Percentiles rank a stretch among this genome's conserved stretches.
These are phyloP conservation scores for Zaprionus camerounensis DNA, from an alignment of 1,140 invertebrate species.

Conservation along the genomic window DNA sequence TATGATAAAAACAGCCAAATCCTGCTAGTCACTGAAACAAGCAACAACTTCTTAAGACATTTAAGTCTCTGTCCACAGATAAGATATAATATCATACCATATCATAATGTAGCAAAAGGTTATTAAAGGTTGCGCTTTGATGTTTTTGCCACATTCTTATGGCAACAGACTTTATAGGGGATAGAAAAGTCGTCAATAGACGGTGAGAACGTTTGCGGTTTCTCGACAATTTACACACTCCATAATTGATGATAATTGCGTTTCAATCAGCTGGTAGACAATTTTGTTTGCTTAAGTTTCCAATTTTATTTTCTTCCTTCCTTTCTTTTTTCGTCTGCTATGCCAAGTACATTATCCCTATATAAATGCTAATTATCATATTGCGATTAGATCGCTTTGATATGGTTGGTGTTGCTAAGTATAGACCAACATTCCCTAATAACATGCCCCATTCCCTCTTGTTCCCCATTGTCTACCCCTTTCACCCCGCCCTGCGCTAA, in stretches of 20 bases:
- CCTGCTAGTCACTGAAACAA: not conserved
- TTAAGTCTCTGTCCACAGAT: not conserved
- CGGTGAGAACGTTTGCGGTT: not conserved
- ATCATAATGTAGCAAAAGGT: conserved; percentile 1
- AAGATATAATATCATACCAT: conserved; percentile 9
- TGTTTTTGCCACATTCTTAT: not conserved
- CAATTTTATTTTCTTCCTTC: not conserved
- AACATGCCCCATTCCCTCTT: not conserved
- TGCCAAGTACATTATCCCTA: conserved; percentile 26
- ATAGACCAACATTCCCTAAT: not conserved
- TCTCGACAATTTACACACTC: conserved; percentile 20
- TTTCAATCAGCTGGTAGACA: conserved; percentile 35
- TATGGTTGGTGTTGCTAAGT: conserved; percentile 39
- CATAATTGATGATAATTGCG: conserved; percentile 61
- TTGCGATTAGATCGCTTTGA: conserved; percentile 62
- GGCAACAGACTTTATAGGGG: not conserved
- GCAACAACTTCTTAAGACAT: not conserved
- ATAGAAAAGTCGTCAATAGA: not conserved
- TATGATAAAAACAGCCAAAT: not conserved
- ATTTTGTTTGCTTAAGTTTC: conserved; percentile 15
- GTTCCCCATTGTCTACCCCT: not conserved
- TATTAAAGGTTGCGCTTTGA: conserved; percentile 12
- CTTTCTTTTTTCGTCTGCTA: not conserved
- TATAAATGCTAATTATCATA: conserved; percentile 68
- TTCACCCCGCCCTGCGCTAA: conserved; percentile 10